These are phyloP conservation scores for Manis pentadactyla DNA, from an alignment of 2,797 vertebrate species.

Conservation along the genomic window DNA sequence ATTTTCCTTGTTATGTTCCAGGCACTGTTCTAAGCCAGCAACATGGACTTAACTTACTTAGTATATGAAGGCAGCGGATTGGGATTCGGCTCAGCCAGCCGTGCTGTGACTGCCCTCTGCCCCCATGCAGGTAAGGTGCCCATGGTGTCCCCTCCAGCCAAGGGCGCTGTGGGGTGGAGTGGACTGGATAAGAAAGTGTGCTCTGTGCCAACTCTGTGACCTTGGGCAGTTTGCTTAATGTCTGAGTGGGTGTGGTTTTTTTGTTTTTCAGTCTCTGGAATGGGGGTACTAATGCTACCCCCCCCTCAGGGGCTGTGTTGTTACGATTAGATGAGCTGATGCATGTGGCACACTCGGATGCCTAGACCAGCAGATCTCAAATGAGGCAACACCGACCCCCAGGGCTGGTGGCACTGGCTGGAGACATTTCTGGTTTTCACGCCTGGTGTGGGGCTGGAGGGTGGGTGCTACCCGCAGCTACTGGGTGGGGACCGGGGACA, in stretches of 20 bases:
- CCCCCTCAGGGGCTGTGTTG: not conserved
- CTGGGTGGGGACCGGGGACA: not conserved
- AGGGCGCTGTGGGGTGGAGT: not conserved
- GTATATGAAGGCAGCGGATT: not conserved
- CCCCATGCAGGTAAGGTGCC: not conserved
- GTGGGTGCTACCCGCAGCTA: too few species aligned
- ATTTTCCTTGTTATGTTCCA: not conserved
- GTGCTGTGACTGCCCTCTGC: fast-evolving
- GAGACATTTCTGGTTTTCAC: not conserved
- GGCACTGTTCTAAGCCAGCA: not conserved
- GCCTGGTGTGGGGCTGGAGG: not conserved
- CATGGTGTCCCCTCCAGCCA: fast-evolving
- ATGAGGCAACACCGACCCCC: not conserved
- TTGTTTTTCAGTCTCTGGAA: not conserved
- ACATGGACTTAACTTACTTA: not conserved
- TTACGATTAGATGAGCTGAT: not conserved
- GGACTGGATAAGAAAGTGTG: not conserved
- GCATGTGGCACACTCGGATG: too few species aligned
- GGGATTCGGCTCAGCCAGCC: not conserved
- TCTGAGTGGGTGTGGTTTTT: not conserved
- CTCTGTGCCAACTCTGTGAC: not conserved
- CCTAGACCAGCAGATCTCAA: not conserved
- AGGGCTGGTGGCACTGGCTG: not conserved
- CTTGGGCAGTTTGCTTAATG: not conserved
- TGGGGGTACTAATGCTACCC: not conserved